phyloP scores from a whole-genome alignment of 2,113 vertebrate species.

The Eublepharis macularius region DNA sequence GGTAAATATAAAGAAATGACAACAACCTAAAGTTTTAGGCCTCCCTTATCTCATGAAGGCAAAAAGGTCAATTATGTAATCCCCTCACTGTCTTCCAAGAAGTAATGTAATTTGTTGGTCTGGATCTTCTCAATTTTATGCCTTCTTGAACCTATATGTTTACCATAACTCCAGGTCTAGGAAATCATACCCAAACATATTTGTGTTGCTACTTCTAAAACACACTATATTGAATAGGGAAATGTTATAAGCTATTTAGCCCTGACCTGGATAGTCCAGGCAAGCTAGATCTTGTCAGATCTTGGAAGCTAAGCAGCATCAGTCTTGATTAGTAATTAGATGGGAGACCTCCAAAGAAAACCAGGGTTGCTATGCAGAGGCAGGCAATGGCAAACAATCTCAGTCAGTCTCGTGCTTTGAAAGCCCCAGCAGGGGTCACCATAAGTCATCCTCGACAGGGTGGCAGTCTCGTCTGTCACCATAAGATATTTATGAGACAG shows the following conservation, averaged over 20 bases:
- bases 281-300: too few relatives aligned
- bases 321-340: too few relatives aligned
- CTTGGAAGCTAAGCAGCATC: too few relatives aligned
- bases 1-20: neutral
- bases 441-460: too few relatives aligned
- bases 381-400: too few relatives aligned
- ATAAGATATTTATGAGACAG: conserved; percentile 44
- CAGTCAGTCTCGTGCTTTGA: too few relatives aligned
- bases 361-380: too few relatives aligned
- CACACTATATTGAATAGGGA: conserved; percentile 43
- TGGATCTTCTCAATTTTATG: conserved; percentile 62
- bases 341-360: too few relatives aligned
- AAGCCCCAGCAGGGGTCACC: too few relatives aligned
- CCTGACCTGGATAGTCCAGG: too few relatives aligned
- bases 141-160: conserved; percentile 63
- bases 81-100: conserved; percentile 63
- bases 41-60: conserved; percentile 26
- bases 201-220: conserved; percentile 62
- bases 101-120: conserved; percentile 58
- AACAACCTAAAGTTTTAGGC: neutral
- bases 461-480: too few relatives aligned
- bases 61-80: conserved; percentile 59
- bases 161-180: conserved; percentile 59
- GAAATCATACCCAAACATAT: conserved; percentile 66
- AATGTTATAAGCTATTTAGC: conserved; percentile 37